Conservation (phyloP, 2,113 vertebrate species). For the Danionella cerebrum region DNA sequence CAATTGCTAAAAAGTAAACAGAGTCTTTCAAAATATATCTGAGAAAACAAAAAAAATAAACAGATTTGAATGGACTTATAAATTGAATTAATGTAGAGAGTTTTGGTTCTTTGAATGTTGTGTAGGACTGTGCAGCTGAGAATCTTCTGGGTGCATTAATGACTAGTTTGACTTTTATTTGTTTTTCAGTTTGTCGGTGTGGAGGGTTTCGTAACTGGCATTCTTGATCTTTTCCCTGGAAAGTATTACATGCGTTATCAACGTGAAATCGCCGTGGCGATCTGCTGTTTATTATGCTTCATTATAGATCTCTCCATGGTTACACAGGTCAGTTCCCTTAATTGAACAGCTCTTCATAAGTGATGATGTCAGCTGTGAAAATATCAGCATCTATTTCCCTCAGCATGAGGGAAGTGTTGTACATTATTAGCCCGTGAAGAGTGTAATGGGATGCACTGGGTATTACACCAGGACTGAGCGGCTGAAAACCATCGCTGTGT, state of each 20-base stretch:
- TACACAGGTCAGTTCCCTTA: conserved; percentile 60
- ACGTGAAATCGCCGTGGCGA: conserved; percentile 64
- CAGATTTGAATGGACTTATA: too few relatives aligned
- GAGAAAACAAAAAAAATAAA: too few relatives aligned
- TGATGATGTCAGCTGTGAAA: background rate
- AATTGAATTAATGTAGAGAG: too few relatives aligned
- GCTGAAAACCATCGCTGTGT: too few relatives aligned
- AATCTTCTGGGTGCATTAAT: background rate
- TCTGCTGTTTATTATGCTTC: conserved; percentile 66
- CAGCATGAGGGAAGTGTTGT: background rate
- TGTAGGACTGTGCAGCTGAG: too few relatives aligned
- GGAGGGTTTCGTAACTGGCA: conserved; percentile 73
- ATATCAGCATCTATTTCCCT: background rate
- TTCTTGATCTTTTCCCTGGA: conserved; percentile 67
- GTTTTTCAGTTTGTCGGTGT: conserved; percentile 69
- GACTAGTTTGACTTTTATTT: background rate
- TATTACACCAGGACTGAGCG: background rate
- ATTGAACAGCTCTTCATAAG: background rate
- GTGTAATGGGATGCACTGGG: background rate
- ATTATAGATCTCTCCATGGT: conserved; percentile 76
- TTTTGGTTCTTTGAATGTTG: too few relatives aligned
- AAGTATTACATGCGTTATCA: conserved; percentile 59
- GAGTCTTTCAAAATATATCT: too few relatives aligned
- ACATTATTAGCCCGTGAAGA: background rate
- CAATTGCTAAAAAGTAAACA: too few relatives aligned